Evolutionary conservation across 2,888 invertebrate species (phyloP), one percentile per base, ranked within the genome.

Genomic region (Stenchaetothrips biformis): DNA sequence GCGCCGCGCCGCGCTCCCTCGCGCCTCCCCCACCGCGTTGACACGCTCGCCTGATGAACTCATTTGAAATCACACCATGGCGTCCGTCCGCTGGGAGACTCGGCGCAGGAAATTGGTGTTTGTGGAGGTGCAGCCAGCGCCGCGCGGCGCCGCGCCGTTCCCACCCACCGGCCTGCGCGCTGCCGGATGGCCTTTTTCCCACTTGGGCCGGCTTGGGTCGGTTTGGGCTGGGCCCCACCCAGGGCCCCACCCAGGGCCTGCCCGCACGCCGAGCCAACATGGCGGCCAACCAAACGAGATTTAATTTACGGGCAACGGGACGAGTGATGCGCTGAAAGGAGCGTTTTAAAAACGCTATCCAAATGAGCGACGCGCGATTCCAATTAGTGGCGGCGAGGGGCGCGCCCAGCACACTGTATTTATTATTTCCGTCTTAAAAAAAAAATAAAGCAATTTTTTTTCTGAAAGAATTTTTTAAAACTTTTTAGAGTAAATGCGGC

Each of bases 331-430:
- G 59, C 59, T 59, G 59, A 59, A 59, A 59, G 59, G 16, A 13
- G 18, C 11, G 13, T 53, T 13, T 4, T 53, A 53, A 53, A 53
- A 53, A 53, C 53, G 53, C 53, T 13, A 13, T 11, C 53, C 53
- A 18, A 11, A 18, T 53, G 53, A 21, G 21, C n/a, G 67, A 25
- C 67, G n/a, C 21, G 21, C 67, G 67, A 21, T 74, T 74, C 67
- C 67, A 74, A 74, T 74, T 74, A 74, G 67, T 25, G 67, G 37
- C 67, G 25, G 16, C 21, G 21, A 62, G 62, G n/a, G n/a, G n/a
- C n/a, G n/a, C n/a, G n/a, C n/a, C n/a, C 37, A 4, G 37, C 37
- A 37, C 37, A 37, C 37, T 37, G 4, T 37, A 37, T 37, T 37
- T 37, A 37, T 37, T 37, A 37, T 37, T 37, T 37, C 37, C 37